These are phyloP conservation scores for Agraylea sexmaculata DNA, from an alignment of 1,140 invertebrate genomes.

Conservation along the genomic window DNA sequence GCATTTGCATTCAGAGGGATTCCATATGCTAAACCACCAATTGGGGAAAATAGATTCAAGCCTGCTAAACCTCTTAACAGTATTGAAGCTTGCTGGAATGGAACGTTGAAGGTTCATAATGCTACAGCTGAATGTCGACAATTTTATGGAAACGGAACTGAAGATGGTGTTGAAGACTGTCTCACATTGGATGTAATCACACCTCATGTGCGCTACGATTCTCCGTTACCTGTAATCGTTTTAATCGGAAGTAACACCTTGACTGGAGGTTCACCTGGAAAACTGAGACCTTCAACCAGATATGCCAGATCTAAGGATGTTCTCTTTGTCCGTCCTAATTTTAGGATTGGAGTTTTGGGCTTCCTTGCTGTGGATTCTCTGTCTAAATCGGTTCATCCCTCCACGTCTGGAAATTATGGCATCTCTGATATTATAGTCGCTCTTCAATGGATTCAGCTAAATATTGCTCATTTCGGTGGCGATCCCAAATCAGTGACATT, in stretches of 20 bases:
- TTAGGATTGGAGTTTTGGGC: slow-evolving; percentile 64
- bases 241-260: slow-evolving; percentile 66
- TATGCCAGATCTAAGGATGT: slow-evolving; percentile 63
- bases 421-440: slow-evolving; percentile 67
- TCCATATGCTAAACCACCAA: slow-evolving; percentile 71
- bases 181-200: slow-evolving; percentile 68
- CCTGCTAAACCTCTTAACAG: slow-evolving; percentile 51
- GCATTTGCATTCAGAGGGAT: slow-evolving; percentile 73
- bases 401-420: slow-evolving; percentile 76
- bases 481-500: slow-evolving; percentile 61
- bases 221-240: slow-evolving; percentile 67
- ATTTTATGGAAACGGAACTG: slow-evolving; percentile 48
- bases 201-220: slow-evolving; percentile 57
- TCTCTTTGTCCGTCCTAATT: slow-evolving; percentile 73
- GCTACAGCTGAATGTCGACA: slow-evolving; percentile 53
- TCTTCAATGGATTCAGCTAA: slow-evolving; percentile 68
- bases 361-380: slow-evolving; percentile 62
- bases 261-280: slow-evolving; percentile 56
- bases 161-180: slow-evolving; percentile 64
- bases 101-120: slow-evolving; percentile 56
- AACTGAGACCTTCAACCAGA: slow-evolving; percentile 49
- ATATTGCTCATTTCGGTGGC: slow-evolving; percentile 74
- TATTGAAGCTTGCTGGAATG: slow-evolving; percentile 70
- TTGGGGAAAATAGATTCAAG: slow-evolving; percentile 57
- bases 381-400: slow-evolving; percentile 54